Conservation (phyloP, 1,140 invertebrate genomes). For the Drosophila burlai region DNA sequence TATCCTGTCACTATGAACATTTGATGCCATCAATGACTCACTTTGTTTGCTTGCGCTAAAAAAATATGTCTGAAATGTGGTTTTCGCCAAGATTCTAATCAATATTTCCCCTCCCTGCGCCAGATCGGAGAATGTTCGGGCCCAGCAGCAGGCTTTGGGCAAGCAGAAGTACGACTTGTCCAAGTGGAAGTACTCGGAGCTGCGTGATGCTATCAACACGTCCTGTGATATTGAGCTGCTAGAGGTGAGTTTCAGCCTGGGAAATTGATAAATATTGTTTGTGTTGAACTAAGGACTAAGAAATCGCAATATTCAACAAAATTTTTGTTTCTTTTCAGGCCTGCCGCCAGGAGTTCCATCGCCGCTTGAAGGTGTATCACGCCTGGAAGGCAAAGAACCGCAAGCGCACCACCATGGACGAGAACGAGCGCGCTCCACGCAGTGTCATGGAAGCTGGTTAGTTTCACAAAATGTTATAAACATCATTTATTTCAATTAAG, state of each 20-base stretch:
- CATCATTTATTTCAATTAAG: too few species aligned
- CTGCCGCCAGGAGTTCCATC: conserved; percentile 98
- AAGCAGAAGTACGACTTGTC: conserved; percentile 97
- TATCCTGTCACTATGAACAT: conserved; percentile 50
- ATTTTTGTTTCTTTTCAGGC: conserved; percentile 87
- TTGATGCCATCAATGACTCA: conserved; percentile 74
- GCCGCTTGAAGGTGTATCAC: conserved; percentile 98
- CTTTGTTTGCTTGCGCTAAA: conserved; percentile 63
- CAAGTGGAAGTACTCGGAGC: conserved; percentile 99
- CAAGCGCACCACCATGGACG: conserved; percentile 92
- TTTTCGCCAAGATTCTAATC: conserved; percentile 19
- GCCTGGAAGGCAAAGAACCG: conserved; percentile 98
- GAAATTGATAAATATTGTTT: not conserved
- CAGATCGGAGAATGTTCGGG: conserved; percentile 92
- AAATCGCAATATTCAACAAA: too few species aligned
- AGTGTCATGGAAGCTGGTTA: conserved; percentile 93
- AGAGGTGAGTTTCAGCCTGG: conserved; percentile 87
- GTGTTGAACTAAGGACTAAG: not conserved
- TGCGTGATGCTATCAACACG: conserved; percentile 98
- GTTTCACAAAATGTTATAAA: not conserved
- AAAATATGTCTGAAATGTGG: not conserved
- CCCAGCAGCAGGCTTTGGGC: conserved; percentile 89
- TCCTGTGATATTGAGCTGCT: conserved; percentile 97
- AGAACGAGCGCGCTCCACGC: conserved; percentile 94
- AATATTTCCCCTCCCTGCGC: not conserved